Evolutionary conservation across 2,797 vertebrate genomes (phyloP).

Genomic region (Falco concolor): DNA sequence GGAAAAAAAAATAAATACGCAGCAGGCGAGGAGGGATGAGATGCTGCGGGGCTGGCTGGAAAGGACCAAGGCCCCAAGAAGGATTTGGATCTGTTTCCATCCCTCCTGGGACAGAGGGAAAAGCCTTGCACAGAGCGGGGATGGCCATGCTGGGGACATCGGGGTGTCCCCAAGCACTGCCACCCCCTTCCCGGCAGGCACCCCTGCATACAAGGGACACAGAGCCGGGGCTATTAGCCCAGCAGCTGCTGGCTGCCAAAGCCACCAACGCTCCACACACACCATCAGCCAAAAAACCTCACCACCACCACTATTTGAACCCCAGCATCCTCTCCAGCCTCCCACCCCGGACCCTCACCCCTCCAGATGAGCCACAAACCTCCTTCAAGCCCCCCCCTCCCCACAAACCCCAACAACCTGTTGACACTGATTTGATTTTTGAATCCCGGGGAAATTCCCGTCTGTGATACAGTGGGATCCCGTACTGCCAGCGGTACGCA

Average conservation of each 20-base stretch:
- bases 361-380: conserved; percentile 21
- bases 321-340: background rate
- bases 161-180: background rate
- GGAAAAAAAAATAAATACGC: background rate
- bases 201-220: background rate
- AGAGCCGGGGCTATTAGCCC: background rate
- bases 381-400: conserved; percentile 1
- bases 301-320: background rate
- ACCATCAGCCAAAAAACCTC: too few relatives aligned
- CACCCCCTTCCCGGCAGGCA: background rate
- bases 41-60: background rate
- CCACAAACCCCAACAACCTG: conserved; percentile 49
- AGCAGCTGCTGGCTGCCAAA: background rate
- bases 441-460: conserved; percentile 50
- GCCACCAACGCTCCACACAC: fast-evolving
- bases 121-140: fast-evolving
- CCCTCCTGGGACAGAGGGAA: background rate
- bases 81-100: background rate
- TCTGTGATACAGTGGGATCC: conserved; percentile 12
- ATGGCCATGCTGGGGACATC: fast-evolving
- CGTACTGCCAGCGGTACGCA: background rate
- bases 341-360: background rate
- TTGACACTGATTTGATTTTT: conserved; percentile 43
- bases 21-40: conserved; percentile 5
- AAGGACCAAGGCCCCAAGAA: background rate